Evolutionary conservation across 2,888 invertebrate genomes (phyloP), one percentile per base, ranked within the genome.

Genomic region (Coenonympha glycerion): DNA sequence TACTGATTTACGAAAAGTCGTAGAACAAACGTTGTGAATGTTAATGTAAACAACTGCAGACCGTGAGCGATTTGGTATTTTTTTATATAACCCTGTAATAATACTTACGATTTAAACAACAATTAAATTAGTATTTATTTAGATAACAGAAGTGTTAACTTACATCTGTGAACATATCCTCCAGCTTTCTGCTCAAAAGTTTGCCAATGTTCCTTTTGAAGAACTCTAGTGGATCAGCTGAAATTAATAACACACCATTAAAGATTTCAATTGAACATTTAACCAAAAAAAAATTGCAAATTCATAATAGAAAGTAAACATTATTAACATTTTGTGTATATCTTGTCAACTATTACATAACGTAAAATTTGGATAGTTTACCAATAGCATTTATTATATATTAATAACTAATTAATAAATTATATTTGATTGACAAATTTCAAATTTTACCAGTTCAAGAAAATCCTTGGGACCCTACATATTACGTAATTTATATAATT

Each of bases 221-320:
- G 45, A 55, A 59, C 28, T 61, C 47, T 48, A 50, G 49, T 3
- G 61, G 55, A 28, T 55, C 40, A 44, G 58, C 65, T 63, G 56
- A 30, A 64, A 63, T n/a, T 33, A 39, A 31, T 49, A 39, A 45
- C 18, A 19, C 3, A 13, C 2, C 21, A 16, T n/a, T 16, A 15
- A 16, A 33, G 15, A 13, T 16, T 15, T 28, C 4, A n/a, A 1
- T 2, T 11, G 9, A 21, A 1, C 4, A 21, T 6, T 1, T 3
- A 21, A 6, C 2, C 21, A 21, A 6, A 1, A 21, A 21, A 21
- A 21, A 3, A 5, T 21, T 21, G 4, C 5, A 21, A 5, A 21
- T 21, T 21, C n/a, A 26, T 24, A n/a, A n/a, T n/a, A n/a, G n/a
- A n/a, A n/a, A n/a, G n/a, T n/a, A n/a, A n/a, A n/a, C n/a, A n/a